phyloP scores from a whole-genome alignment of 1,140 invertebrate species.

The Solen grandis region DNA sequence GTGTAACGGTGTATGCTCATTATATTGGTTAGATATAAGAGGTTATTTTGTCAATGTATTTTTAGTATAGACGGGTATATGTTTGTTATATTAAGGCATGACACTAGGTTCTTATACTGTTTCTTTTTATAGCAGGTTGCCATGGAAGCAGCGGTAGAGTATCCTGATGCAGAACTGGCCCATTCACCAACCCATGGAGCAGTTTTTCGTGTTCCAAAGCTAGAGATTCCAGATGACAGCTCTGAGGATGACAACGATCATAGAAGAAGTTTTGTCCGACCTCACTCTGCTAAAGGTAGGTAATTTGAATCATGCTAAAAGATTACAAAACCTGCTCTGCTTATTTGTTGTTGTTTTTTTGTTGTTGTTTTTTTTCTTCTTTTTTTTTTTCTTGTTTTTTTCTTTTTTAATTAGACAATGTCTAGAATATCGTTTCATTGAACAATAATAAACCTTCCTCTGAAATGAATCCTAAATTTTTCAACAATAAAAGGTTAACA shows the following conservation, averaged over 20 bases:
- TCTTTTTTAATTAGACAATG: neutral
- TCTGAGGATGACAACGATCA: slow-evolving; percentile 6
- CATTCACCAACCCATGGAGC: slow-evolving; percentile 12
- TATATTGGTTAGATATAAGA: no score
- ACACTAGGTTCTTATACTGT: no score
- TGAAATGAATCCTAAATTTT: neutral
- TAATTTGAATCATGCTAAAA: no score
- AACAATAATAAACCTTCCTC: neutral
- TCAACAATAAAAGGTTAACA: neutral
- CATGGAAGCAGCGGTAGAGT: slow-evolving; percentile 35
- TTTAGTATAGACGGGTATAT: no score
- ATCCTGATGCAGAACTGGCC: slow-evolving; percentile 33
- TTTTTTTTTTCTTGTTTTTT: neutral
- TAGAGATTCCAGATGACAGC: neutral
- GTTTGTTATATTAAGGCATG: no score
- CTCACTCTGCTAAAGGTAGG: slow-evolving; percentile 46
- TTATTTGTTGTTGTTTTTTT: neutral
- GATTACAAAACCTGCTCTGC: no score
- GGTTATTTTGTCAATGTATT: no score
- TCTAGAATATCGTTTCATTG: neutral
- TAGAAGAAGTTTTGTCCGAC: neutral
- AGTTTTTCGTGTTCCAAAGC: slow-evolving; percentile 31
- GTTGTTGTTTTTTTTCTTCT: neutral
- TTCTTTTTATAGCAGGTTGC: no score
- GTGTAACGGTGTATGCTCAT: no score